phyloP scores from a whole-genome alignment of 2,797 vertebrate species.

The Echeneis naucrates region DNA sequence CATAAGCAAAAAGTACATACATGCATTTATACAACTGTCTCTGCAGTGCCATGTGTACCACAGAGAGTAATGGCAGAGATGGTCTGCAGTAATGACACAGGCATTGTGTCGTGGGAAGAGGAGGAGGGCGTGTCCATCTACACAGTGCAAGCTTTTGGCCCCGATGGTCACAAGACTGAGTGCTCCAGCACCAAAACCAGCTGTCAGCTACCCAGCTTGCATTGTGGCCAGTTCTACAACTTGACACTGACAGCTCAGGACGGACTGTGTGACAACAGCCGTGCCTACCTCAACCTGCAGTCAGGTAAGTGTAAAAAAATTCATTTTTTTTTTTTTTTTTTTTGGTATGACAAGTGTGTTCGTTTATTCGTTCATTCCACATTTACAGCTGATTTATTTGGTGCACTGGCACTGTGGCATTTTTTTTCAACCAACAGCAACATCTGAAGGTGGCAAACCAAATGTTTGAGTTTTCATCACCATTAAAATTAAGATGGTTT shows the following conservation, averaged over 20 bases:
- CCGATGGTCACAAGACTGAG: slow-evolving; percentile 69
- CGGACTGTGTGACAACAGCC: slow-evolving; percentile 76
- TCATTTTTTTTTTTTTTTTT: not conserved
- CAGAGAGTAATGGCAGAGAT: slow-evolving; percentile 64
- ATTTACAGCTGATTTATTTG: not conserved
- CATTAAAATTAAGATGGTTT: too few species aligned
- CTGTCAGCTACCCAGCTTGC: slow-evolving; percentile 76
- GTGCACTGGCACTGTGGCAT: too few species aligned
- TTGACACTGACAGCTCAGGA: slow-evolving; percentile 80
- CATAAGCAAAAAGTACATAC: not conserved
- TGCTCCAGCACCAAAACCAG: slow-evolving; percentile 65
- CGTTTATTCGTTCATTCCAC: not conserved
- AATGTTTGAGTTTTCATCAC: too few species aligned
- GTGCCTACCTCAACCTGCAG: slow-evolving; percentile 61
- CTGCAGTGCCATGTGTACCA: slow-evolving; percentile 79
- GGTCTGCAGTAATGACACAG: slow-evolving; percentile 74
- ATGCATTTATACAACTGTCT: not conserved
- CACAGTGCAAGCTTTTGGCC: slow-evolving; percentile 70
- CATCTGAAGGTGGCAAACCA: too few species aligned
- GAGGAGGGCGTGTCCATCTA: slow-evolving; percentile 66
- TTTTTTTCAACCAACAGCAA: too few species aligned
- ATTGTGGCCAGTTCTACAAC: slow-evolving; percentile 84
- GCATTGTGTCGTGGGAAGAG: slow-evolving; percentile 80
- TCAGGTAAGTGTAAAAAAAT: slow-evolving; percentile 71
- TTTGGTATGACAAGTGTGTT: not conserved